These are phyloP conservation scores for Polietes domitor DNA, from an alignment of 2,888 invertebrate species.

Conservation along the genomic window DNA sequence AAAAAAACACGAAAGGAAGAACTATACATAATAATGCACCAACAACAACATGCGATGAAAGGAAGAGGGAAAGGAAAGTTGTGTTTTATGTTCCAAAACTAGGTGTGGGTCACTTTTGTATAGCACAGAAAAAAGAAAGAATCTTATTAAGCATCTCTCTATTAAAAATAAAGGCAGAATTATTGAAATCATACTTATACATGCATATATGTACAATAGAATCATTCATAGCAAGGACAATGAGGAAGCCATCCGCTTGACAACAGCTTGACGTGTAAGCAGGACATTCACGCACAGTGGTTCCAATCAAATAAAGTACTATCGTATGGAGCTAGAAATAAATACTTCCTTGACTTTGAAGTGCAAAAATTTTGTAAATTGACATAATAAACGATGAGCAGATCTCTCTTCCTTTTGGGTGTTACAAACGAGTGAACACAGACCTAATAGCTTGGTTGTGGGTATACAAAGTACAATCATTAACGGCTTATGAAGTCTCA, in stretches of 20 bases:
- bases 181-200: slow-evolving; percentile 50
- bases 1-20: slow-evolving; percentile 34
- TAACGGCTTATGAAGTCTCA: too few species aligned
- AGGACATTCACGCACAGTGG: background rate
- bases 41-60: background rate
- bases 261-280: background rate
- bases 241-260: background rate
- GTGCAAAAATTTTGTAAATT: too few species aligned
- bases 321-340: too few species aligned
- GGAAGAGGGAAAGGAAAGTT: slow-evolving; percentile 23
- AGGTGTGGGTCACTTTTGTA: slow-evolving; percentile 64
- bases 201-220: background rate
- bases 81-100: slow-evolving; percentile 31
- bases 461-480: too few species aligned
- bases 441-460: too few species aligned
- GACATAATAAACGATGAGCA: too few species aligned
- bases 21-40: slow-evolving; percentile 59
- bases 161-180: slow-evolving; percentile 4
- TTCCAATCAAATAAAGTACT: too few species aligned
- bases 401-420: too few species aligned
- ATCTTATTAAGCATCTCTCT: background rate
- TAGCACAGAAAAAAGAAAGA: background rate
- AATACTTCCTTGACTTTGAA: too few species aligned
- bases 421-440: too few species aligned
- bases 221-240: background rate